These are phyloP conservation scores for Sapayoa aenigma DNA, from an alignment of 2,113 vertebrate genomes.

Conservation along the genomic window DNA sequence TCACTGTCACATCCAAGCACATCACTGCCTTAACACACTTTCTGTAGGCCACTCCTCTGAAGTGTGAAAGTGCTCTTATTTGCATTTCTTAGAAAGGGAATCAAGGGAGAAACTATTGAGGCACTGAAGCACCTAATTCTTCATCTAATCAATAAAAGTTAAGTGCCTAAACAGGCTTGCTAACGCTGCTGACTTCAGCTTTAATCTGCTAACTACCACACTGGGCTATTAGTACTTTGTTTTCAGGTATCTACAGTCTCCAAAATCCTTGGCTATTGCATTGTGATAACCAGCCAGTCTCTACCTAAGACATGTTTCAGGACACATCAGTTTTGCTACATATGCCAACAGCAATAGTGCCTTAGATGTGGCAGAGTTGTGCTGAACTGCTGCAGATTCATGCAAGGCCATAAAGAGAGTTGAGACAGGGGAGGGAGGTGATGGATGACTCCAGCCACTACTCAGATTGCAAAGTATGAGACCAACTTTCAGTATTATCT, in stretches of 20 bases:
- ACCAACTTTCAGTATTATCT: neutral
- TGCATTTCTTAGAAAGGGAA: neutral
- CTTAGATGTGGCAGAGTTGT: neutral
- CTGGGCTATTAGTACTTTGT: neutral
- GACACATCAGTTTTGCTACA: neutral
- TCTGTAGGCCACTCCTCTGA: neutral
- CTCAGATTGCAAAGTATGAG: neutral
- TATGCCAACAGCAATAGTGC: rapidly evolving
- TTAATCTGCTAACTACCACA: constrained; percentile 14
- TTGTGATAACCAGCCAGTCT: neutral
- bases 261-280: neutral
- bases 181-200: neutral
- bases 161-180: constrained; percentile 7
- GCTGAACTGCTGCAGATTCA: neutral
- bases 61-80: constrained; percentile 11
- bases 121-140: constrained; percentile 23
- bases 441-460: neutral
- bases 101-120: neutral
- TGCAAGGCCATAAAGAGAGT: neutral
- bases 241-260: neutral
- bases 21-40: neutral
- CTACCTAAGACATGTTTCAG: neutral
- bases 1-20: neutral
- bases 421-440: neutral
- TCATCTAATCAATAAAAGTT: constrained; percentile 13